A percentile compares a stretch with the other conserved stretches of the same genome.
These are phyloP conservation scores for Mesorhabditis belari DNA, from an alignment of 2,888 invertebrate species.

Conservation along the genomic window DNA sequence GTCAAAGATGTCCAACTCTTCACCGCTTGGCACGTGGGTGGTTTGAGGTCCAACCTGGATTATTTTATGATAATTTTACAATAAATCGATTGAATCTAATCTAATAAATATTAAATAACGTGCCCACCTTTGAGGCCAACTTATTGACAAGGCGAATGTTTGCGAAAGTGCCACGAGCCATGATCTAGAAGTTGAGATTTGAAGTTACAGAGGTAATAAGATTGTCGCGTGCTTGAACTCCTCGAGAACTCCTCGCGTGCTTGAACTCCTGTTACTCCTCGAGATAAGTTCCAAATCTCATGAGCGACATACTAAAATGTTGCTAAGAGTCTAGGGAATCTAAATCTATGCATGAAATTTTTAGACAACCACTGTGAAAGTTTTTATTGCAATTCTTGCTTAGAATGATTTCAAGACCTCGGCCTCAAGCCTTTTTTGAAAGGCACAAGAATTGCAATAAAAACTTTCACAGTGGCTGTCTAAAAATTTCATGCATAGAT, in stretches of 20 bases:
- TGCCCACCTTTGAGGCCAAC: slow-evolving; percentile 60
- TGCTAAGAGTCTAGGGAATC: too few relatives aligned
- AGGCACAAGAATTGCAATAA: too few relatives aligned
- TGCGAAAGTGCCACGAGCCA: slow-evolving; percentile 95
- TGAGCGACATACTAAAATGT: not conserved
- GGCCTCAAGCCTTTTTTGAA: too few relatives aligned
- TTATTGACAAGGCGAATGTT: slow-evolving; percentile 92
- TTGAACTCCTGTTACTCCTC: not conserved
- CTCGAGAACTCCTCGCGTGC: not conserved
- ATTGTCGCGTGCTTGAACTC: not conserved
- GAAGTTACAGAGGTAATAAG: not conserved
- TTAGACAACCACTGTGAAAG: too few relatives aligned
- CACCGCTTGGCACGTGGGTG: slow-evolving; percentile 76
- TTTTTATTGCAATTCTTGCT: too few relatives aligned
- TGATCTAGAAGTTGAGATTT: slow-evolving; percentile 61
- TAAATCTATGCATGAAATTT: too few relatives aligned
- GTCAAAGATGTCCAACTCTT: slow-evolving; percentile 81
- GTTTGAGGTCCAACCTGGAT: slow-evolving; percentile 73
- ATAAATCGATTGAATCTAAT: not conserved
- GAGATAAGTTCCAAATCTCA: too few relatives aligned
- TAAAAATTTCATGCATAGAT: too few relatives aligned
- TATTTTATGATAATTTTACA: not conserved
- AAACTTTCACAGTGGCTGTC: too few relatives aligned
- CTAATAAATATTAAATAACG: not conserved
- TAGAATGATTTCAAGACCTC: too few relatives aligned